A percentile compares a stretch with the other conserved stretches of the same genome.
Evolutionary conservation across 2,888 invertebrate species (phyloP).

Genomic region (Villa cingulata): DNA sequence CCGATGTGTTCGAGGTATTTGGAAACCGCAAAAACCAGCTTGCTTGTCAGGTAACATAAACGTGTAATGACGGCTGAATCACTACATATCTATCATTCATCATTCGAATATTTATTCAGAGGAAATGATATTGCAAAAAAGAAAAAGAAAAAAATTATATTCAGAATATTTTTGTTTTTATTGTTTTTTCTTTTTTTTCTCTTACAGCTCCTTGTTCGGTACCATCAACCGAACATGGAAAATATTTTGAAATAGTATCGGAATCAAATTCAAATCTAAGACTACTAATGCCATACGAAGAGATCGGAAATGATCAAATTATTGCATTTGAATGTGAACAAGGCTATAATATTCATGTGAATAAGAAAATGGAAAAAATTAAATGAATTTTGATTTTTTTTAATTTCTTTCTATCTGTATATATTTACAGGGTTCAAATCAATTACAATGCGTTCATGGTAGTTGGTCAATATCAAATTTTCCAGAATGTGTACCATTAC

Average conservation of each 20-base stretch:
- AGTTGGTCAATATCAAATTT: conserved; percentile 65
- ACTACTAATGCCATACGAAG: conserved; percentile 32
- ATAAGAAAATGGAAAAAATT: background rate
- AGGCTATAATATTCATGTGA: conserved; percentile 41
- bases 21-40: conserved; percentile 69
- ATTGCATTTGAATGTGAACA: conserved; percentile 63
- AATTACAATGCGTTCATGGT: conserved; percentile 64
- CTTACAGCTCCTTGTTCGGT: conserved; percentile 54
- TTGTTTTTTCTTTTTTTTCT: background rate
- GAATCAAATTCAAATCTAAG: conserved; percentile 27
- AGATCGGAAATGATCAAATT: conserved; percentile 54
- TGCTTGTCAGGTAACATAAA: conserved; percentile 62
- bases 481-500: conserved; percentile 60
- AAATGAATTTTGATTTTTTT: background rate
- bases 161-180: no score
- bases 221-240: conserved; percentile 53
- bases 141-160: no score
- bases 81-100: no score
- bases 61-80: background rate
- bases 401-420: background rate
- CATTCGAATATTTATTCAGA: background rate
- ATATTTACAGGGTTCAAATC: conserved; percentile 49
- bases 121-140: background rate
- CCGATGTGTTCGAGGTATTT: conserved; percentile 68
- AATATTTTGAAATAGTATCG: conserved; percentile 40